Evolutionary conservation across 64 coral and sea anemone genomes (phyloP), one percentile per base, ranked within the genome.

Genomic region (Stylophora pistillata): DNA sequence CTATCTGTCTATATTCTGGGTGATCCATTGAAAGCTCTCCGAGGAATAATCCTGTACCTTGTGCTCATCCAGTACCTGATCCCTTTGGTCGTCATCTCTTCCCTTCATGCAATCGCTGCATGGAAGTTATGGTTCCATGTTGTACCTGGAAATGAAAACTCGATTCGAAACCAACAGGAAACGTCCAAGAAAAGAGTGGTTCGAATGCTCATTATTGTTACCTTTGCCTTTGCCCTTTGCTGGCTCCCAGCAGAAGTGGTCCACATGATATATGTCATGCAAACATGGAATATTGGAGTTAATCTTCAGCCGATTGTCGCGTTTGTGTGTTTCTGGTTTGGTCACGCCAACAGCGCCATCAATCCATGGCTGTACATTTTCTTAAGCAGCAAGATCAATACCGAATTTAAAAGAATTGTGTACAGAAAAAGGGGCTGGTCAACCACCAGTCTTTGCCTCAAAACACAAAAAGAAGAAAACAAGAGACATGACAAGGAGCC

Each of bases 141-240:
- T 76, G 88, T 90, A 72, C 72, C 88, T 69, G 18, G 32, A 82
- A 65, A 54, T 7, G 77, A 90, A 31, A 66, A 30, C 11, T 71
- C 82, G 55, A 68, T 81, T 56, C 78, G 29, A 82, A 90, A 90
- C 58, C 53, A 71, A 37, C 77, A 55, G 25, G 77, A 72, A 73
- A 63, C 60, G 54, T 81, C 58, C 65, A 90, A 90, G 55, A 90
- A 20, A 69, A 82, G 41, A 28, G 88, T 90, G 33, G 66, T 90
- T 7, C 88, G 88, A 64, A 90, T 90, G 88, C 88, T 90, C 77
- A 90, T 90, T 28, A 82, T 57, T 28, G 81, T 90, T 10, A 65
- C 82, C 41, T 69, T 30, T 0, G 77, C 73, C 1, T 90, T 90
- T 72, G 88, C 88, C 26, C 27, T 90, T 65, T 90, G 88, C 73